Evolutionary conservation across 2,797 vertebrate genomes (phyloP), one percentile per base, ranked within the genome.

Genomic region (Aplochiton taeniatus): DNA sequence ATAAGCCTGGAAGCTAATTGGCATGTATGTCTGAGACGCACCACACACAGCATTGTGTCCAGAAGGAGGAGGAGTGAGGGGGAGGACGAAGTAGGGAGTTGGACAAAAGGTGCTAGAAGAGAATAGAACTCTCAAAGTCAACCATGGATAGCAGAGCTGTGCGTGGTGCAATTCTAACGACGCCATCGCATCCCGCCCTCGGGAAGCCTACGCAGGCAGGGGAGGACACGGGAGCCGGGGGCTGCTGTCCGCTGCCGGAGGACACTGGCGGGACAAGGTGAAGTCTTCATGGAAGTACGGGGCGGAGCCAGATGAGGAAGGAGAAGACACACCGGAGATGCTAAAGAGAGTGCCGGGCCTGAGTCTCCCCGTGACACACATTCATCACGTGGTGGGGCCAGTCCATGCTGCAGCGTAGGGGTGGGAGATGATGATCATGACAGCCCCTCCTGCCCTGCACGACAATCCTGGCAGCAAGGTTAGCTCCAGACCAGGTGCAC

Each of bases 301-400:
- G 31, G 19, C 41, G 44, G 16, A 48, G 46, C 70, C 53, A 70
- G 66, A 31, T 1, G 67, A 69, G 68, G 69, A 75, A 66, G 13
- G 50, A 16, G 76, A 80, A 64, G 72, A 80, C 77, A 78, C 80
- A 76, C 72, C 78, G 80, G 78, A 83, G 84, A 87, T 86, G 85
- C 82, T 86, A 75, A 80, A 78, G 76, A 88, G 83, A 78, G 74
- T 76, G 75, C 78, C 67, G 77, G 75, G 82, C 78, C 78, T 74
- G 11, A 45, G 80, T 76, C 82, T 82, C 71, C 69, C 77, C 79
- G 66, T 82, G 84, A 81, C 84, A 78, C 86, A 81, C 87, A 88
- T 90, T 89, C 73, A 90, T 89, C 84, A 89, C 61, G 31, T 17
- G 72, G 72, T 52, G 76, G 77, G 74, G 75, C 77, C 20, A 68